Percentiles rank a stretch among this genome's conserved stretches.
phyloP scores from a whole-genome alignment of 2,888 invertebrate species.

The Polydrusus pterygomalis region DNA sequence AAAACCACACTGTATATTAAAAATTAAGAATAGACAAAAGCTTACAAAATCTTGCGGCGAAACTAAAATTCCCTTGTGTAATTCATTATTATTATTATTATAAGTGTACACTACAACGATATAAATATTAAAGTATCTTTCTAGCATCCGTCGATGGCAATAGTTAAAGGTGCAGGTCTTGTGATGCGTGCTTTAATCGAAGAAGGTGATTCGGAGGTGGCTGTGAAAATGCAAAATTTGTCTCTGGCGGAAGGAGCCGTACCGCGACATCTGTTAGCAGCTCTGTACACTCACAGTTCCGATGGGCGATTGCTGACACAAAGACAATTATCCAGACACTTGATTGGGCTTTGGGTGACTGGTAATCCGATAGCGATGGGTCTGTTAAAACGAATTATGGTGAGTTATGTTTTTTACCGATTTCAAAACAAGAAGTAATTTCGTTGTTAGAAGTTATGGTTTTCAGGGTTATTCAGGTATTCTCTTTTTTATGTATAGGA shows the following conservation, averaged over 20 bases:
- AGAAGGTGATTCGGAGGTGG: slow-evolving; percentile 94
- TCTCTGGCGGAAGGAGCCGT: slow-evolving; percentile 97
- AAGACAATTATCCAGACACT: slow-evolving; percentile 92
- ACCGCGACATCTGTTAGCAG: slow-evolving; percentile 92
- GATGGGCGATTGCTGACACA: slow-evolving; percentile 91
- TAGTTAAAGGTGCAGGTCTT: slow-evolving; percentile 98
- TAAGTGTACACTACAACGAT: neutral
- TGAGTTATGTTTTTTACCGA: slow-evolving; percentile 70
- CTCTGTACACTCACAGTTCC: slow-evolving; percentile 87
- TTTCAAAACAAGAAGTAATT: too few relatives aligned
- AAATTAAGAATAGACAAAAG: neutral
- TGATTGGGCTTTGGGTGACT: slow-evolving; percentile 97
- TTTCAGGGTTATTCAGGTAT: too few relatives aligned
- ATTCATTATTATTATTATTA: neutral
- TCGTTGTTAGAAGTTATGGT: too few relatives aligned
- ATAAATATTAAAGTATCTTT: neutral
- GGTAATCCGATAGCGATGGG: slow-evolving; percentile 94
- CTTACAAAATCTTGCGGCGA: neutral
- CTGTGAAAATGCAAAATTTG: slow-evolving; percentile 95
- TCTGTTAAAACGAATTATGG: slow-evolving; percentile 90
- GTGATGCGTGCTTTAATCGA: slow-evolving; percentile 98
- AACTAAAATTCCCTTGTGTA: too few relatives aligned
- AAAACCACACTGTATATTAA: too few relatives aligned
- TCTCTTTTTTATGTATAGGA: too few relatives aligned
- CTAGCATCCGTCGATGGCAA: slow-evolving; percentile 96